Conservation (phyloP, 2,888 invertebrate species). For the Arge pagana region DNA sequence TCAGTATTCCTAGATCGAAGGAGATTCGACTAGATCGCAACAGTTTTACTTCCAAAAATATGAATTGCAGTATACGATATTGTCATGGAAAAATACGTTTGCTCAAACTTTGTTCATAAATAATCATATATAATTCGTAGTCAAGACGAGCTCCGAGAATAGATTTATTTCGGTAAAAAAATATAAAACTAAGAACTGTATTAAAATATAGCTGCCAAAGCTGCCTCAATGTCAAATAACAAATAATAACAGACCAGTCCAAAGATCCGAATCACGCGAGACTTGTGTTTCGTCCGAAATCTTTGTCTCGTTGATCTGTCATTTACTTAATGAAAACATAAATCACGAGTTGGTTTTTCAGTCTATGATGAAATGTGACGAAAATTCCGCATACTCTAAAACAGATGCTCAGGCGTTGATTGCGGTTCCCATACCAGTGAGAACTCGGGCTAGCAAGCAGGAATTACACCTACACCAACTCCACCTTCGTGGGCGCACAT, state of each 20-base stretch:
- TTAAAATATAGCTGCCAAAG: slow-evolving; percentile 2
- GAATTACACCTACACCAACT: slow-evolving; percentile 85
- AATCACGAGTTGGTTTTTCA: too few relatives aligned
- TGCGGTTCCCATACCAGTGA: too few relatives aligned
- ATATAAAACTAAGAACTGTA: slow-evolving; percentile 1
- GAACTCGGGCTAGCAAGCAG: slow-evolving; percentile 55
- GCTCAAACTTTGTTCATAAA: neutral
- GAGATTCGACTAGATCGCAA: too few relatives aligned
- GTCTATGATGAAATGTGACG: too few relatives aligned
- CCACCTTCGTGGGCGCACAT: slow-evolving; percentile 90
- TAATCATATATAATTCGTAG: neutral
- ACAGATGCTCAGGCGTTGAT: too few relatives aligned
- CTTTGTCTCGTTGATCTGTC: too few relatives aligned
- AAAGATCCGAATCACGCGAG: too few relatives aligned
- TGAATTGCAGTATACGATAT: neutral
- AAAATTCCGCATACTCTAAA: too few relatives aligned
- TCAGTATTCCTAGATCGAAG: too few relatives aligned
- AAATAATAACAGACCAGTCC: too few relatives aligned
- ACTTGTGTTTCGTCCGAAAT: too few relatives aligned
- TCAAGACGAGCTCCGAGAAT: neutral
- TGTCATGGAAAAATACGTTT: slow-evolving; percentile 5
- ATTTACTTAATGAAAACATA: too few relatives aligned
- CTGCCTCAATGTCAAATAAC: neutral
- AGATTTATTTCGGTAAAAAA: neutral
- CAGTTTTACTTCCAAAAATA: neutral